Percentiles rank a stretch among this genome's conserved stretches.
phyloP scores from a whole-genome alignment of 2,113 vertebrate genomes.

The Daubentonia madagascariensis region DNA sequence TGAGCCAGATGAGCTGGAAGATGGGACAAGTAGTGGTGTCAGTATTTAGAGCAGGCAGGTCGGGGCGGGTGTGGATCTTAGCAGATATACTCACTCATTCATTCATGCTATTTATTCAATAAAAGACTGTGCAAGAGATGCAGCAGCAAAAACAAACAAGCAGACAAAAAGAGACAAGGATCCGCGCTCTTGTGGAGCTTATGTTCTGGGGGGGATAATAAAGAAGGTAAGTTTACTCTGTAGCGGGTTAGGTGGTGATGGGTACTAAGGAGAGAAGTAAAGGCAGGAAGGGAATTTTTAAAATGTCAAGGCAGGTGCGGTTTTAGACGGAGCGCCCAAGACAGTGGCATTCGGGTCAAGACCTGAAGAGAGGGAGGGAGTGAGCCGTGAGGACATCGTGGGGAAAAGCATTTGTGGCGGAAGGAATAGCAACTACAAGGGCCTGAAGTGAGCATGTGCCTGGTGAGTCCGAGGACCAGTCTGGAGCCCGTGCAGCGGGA shows the following conservation, averaged over 20 bases:
- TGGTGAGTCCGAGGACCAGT: not conserved
- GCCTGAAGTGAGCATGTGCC: not conserved
- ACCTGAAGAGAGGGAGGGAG: not conserved
- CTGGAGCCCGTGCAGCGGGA: not conserved
- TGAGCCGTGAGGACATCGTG: not conserved
- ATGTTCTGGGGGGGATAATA: not conserved
- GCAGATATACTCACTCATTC: not conserved
- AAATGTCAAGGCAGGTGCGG: not conserved
- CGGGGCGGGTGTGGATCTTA: not conserved
- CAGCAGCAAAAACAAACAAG: not conserved
- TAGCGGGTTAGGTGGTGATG: not conserved
- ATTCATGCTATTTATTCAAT: not conserved
- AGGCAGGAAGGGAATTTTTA: not conserved
- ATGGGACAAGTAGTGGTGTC: not conserved
- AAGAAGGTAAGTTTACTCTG: not conserved
- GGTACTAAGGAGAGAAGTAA: not conserved
- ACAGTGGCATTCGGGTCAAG: not conserved
- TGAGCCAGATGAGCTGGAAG: no score
- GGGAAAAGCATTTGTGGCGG: not conserved
- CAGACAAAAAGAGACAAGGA: not conserved
- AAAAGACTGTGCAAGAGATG: not conserved
- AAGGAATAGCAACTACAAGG: not conserved
- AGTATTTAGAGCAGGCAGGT: not conserved
- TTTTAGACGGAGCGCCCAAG: not conserved
- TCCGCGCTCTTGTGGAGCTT: fast-evolving